Evolutionary conservation across 2,888 invertebrate species (phyloP), one percentile per base, ranked within the genome.

Genomic region (Blastobasis adustella): DNA sequence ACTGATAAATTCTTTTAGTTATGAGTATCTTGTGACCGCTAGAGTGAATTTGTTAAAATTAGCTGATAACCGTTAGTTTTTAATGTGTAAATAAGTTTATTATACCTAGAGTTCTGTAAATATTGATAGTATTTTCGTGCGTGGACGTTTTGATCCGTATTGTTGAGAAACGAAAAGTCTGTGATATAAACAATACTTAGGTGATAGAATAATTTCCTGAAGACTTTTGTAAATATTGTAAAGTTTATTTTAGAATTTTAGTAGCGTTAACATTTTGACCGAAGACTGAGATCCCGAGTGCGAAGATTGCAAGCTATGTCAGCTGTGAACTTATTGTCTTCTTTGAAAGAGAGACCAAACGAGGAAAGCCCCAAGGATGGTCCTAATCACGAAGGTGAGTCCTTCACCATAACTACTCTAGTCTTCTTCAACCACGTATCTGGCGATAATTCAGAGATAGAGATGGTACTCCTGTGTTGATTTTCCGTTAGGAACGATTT

Each of bases 141-240:
- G 88, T 88, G 89, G 88, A 87, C 86, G 86, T 89, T 89, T 89
- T 89, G 80, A 86, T 84, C 82, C 88, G 84, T 89, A 87, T 88
- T 87, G 88, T 88, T 89, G 85, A 86, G 87, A 89, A 89, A 89
- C 88, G 89, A 90, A 89, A 88, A 88, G 89, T 90, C 90, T 90
- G 90, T 90, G 90, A 90, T 90, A 90, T 89, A 89, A 89, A 89
- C 89, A 88, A 85, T 87, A 87, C 79, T 69, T 88, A 87, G 83
- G 77, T 82, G 80, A 79, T 88, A 88, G 78, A 78, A 71, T 84
- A 85, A 81, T 84, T 85, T 84, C 79, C 79, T 82, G 79, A 82
- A 82, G 74, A 79, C 76, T 82, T 84, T 85, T 84, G 83, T 89
- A 87, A 82, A 86, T 86, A 89, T 78, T 86, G 81, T 84, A 83